A percentile compares a stretch with the other conserved stretches of the same genome.
Conservation (phyloP, 2,797 vertebrate species). For the Odontamblyopus lacepedii region DNA sequence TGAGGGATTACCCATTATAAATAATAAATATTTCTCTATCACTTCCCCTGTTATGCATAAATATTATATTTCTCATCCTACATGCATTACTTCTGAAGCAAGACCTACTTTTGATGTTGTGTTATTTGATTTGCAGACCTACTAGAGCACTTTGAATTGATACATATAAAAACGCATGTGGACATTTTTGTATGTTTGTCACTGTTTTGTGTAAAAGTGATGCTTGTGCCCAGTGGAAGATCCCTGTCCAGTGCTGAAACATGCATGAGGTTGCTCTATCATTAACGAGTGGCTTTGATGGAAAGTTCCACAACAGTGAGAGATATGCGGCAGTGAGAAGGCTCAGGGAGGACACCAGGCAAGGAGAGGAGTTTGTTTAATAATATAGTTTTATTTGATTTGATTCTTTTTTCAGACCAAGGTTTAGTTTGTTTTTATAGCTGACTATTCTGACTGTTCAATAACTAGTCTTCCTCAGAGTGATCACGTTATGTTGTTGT, state of each 20-base stretch:
- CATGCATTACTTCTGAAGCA: background rate
- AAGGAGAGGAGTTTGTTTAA: constrained; percentile 4
- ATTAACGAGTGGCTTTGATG: constrained; percentile 72
- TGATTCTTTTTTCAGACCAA: too few species aligned
- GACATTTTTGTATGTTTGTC: background rate
- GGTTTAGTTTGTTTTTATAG: too few species aligned
- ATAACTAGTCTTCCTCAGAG: too few species aligned
- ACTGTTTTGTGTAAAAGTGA: constrained; percentile 22
- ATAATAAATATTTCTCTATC: constrained; percentile 34
- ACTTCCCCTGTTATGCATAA: constrained; percentile 15
- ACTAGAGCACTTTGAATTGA: background rate
- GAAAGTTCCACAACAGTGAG: constrained; percentile 66
- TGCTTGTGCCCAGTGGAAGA: constrained; percentile 47
- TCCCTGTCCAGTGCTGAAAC: constrained; percentile 67
- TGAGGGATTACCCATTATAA: constrained; percentile 40
- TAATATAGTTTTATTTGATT: too few species aligned
- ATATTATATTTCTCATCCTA: background rate
- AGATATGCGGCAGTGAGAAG: constrained; percentile 31
- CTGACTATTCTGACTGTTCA: too few species aligned
- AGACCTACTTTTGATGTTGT: background rate
- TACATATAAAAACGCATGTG: background rate
- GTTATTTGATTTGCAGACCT: background rate
- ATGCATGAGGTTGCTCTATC: constrained; percentile 70
- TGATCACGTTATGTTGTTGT: too few species aligned
- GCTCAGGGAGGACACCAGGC: constrained; percentile 8